Evolutionary conservation across 2,888 invertebrate genomes (phyloP).

Genomic region (Ptychoptera contaminata): DNA sequence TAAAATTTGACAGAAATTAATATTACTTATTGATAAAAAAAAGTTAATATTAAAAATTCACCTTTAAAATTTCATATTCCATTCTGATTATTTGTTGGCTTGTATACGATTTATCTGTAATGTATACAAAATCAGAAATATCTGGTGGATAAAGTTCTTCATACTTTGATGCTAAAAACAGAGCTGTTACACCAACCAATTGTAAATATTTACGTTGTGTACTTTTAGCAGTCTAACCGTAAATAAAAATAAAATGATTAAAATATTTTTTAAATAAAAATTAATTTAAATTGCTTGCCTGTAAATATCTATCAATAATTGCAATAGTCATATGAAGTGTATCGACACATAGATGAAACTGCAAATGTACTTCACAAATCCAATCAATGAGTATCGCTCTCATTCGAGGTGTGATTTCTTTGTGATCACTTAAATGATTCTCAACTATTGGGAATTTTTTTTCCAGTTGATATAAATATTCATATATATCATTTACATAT

Average conservation of each 20-base stretch:
- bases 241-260: conserved; percentile 22
- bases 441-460: conserved; percentile 42
- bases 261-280: conserved; percentile 20
- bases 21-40: no score
- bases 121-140: conserved; percentile 74
- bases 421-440: conserved; percentile 51
- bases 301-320: conserved; percentile 76
- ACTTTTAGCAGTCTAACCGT: conserved; percentile 38
- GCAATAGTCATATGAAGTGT: conserved; percentile 79
- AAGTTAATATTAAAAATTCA: background rate
- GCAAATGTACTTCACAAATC: conserved; percentile 80
- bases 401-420: conserved; percentile 57
- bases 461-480: conserved; percentile 65
- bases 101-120: conserved; percentile 76
- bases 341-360: conserved; percentile 73
- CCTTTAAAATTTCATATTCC: conserved; percentile 61
- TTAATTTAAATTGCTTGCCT: conserved; percentile 14
- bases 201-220: conserved; percentile 60
- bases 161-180: conserved; percentile 86
- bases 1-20: no score
- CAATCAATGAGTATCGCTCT: conserved; percentile 81
- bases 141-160: conserved; percentile 88
- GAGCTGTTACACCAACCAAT: conserved; percentile 73
- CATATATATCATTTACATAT: conserved; percentile 81
- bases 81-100: conserved; percentile 63